Evolutionary conservation across 2,113 vertebrate genomes (phyloP), one percentile per base, ranked within the genome.

Genomic region (Larimichthys crocea): DNA sequence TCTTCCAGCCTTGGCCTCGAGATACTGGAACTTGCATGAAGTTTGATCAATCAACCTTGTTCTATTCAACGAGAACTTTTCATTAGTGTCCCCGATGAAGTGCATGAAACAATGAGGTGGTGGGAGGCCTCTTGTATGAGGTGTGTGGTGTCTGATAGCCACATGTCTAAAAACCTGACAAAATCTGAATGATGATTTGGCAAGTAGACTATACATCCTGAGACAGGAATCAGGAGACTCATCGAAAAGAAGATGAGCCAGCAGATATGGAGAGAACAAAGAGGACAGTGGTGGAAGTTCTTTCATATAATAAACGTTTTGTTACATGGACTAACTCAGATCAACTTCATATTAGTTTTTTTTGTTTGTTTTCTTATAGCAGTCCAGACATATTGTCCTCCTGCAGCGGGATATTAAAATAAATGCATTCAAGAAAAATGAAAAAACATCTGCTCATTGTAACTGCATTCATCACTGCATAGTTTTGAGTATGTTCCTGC

Each of bases 51-150:
- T 77, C 76, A 74, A 17, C 57, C 59, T 68, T 0, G 48, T 62
- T 63, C 72, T 69, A 64, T 87, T 88, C 65, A 88, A 50, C 60
- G 29, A 61, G 16, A 62, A 60, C 76, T 63, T 76, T 44, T 78
- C 60, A 62, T 73, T 77, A 77, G 60, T 86, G 72, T 70, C 67
- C 59, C 59, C 10, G 17, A 12, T 79, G 62, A 82, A 65, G 14
- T 31, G 48, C 26, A 5, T 55, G n/a, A 62, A 77, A 57, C n/a
- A 40, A 52, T 71, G 57, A 52, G 76, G 77, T 44, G 74, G 65
- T 61, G 69, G 53, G 57, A 76, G 50, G 31, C 12, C 14, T 44
- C 11, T 22, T 56, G 24, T 42, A 3, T 9, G 14, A 12, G 19
- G 17, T 24, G 22, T 67, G 26, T 42, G 44, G 48, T 46, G 31